Base-by-base conservation (phyloP, 2,113 vertebrate species). In the Numenius arquata region DNA sequence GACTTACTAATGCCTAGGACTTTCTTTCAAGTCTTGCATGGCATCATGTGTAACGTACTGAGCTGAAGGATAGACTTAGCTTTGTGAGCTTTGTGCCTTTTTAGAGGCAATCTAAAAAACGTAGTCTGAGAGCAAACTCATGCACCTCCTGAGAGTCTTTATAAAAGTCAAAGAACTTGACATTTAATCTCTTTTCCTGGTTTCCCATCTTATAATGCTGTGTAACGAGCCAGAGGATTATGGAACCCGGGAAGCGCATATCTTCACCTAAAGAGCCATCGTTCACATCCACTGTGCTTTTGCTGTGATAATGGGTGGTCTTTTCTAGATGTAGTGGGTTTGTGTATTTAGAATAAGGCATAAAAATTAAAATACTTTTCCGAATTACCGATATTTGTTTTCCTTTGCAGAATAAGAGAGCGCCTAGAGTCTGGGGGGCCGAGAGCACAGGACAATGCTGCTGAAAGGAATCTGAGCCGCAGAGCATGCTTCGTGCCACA, bases 401-500 rank as follows among this genome's bases (percentile, higher is more conserved):
- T 73, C 58, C 65, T 88, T 95, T 90, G 74, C 95, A 97, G 96
- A 76, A 48, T 20, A 32, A n/a, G 26, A 40, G 84, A 75, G 48
- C 38, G 8, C 48, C 2, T 55, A 79, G 79, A 89, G 66, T 77
- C 45, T n/a, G 53, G 75, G 55, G 62, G 86, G 76, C 48, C 14
- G 3, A 55, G 75, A 91, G 86, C 78, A 23, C n/a, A 2, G 52
- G 77, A 93, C 18, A 2, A 90, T 94, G 96, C 95, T 96, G 92
- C 96, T 97, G 96, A 91, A 68, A 98, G 97, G 97, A 86, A 10
- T 92, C 73, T 96, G 91, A 98, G 84, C 92, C 55, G 48, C 67
- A 5, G 94, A 88, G 91, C 85, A 55, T 96, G 96, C 74, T 95
- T 95, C 75, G 96, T 97, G 96, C 96, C 96, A 80, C 95, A 89